These are phyloP conservation scores for Drosophila kepulauana DNA, from an alignment of 1,140 invertebrate genomes.

Conservation along the genomic window DNA sequence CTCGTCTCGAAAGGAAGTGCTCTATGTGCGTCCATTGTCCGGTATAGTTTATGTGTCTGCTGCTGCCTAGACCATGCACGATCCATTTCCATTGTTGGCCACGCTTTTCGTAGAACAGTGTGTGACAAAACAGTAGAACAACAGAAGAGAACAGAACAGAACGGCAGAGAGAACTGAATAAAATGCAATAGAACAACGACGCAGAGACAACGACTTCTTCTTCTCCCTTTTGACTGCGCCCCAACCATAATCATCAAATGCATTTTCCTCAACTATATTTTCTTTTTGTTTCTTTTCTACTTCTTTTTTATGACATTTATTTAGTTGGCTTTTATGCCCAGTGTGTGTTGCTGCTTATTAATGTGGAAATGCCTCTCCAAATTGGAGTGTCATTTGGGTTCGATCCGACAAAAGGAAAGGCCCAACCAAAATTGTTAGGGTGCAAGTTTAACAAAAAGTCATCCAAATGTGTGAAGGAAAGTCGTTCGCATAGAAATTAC, in stretches of 20 bases:
- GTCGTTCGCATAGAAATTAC: slow-evolving; percentile 15
- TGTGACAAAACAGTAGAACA: slow-evolving; percentile 65
- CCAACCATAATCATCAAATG: slow-evolving; percentile 56
- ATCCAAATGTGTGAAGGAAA: slow-evolving; percentile 61
- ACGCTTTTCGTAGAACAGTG: slow-evolving; percentile 79
- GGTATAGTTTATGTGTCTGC: slow-evolving; percentile 69
- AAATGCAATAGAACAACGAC: slow-evolving; percentile 39
- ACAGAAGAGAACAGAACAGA: slow-evolving; percentile 32
- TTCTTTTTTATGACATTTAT: slow-evolving; percentile 62
- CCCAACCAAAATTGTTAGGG: slow-evolving; percentile 52
- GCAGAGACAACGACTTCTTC: slow-evolving; percentile 69
- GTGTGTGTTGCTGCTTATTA: slow-evolving; percentile 78
- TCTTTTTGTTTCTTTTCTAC: slow-evolving; percentile 35
- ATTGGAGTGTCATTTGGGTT: slow-evolving; percentile 79
- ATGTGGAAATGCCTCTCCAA: slow-evolving; percentile 82
- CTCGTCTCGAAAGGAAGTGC: slow-evolving; percentile 58
- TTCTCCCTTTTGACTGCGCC: slow-evolving; percentile 52
- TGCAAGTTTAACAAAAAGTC: slow-evolving; percentile 50
- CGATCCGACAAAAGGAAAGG: slow-evolving; percentile 47
- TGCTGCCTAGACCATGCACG: slow-evolving; percentile 42
- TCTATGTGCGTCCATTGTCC: slow-evolving; percentile 65
- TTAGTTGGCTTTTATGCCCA: slow-evolving; percentile 64
- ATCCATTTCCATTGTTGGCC: slow-evolving; percentile 65
- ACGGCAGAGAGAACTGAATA: slow-evolving; percentile 6
- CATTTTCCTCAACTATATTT: slow-evolving; percentile 27